Evolutionary conservation across 2,888 invertebrate species (phyloP), one percentile per base, ranked within the genome.

Genomic region (Diadromus collaris): DNA sequence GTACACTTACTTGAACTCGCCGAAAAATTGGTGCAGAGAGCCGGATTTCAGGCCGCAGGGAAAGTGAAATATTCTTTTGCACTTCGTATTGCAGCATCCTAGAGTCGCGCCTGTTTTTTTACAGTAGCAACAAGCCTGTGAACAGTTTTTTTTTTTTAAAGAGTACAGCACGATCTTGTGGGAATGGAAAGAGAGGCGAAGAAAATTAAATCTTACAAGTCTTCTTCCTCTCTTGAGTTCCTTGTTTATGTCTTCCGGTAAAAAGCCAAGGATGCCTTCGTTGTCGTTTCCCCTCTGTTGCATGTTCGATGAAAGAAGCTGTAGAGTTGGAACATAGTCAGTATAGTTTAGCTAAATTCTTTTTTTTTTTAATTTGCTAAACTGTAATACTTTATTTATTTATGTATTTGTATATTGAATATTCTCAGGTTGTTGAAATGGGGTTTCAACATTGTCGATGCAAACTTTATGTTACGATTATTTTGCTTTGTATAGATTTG

Each of bases 261-360:
- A 86, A 88, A 97, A 97, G 0, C 96, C 96, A 79, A 95, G 91
- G 38, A 97, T 93, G 0, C 96, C 96, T 71, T 95, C 93, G 2
- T 93, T 90, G 78, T 95, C 95, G 7, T 88, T 88, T 0, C 95
- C 96, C 81, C 93, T 94, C 86, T 96, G 96, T 58, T 93, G 88
- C 85, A 96, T 91, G 75, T 94, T 94, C 6, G 95, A 94, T 0
- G 96, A 95, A 56, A 96, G 90, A 10, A 96, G 91, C 96, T 96
- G 88, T 91, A 91, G 78, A 83, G 9, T 24, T 24, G 13, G 21
- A 24, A 9, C 4, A 51, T 13, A 13, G 10, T 13, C 24, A 21
- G 13, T 24, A 1, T 2, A 0, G 4, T 21, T 0, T 13, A 6
- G 9, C 19, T 24, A 51, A 51, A 24, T 13, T 9, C 4, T 19